These are phyloP conservation scores for Eurosta solidaginis DNA, from an alignment of 1,140 invertebrate genomes.

Conservation along the genomic window DNA sequence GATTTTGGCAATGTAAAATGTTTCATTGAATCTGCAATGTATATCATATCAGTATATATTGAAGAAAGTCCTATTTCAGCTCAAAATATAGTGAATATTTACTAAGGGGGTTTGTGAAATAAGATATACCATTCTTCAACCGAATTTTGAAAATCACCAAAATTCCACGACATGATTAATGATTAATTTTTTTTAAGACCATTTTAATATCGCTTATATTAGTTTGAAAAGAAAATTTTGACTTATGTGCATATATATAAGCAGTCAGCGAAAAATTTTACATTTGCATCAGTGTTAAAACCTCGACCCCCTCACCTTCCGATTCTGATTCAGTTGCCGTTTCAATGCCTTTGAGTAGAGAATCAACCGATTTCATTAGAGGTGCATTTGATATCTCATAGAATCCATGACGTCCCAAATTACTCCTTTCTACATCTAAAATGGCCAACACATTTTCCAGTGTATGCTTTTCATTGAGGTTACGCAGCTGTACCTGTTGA, in stretches of 20 bases:
- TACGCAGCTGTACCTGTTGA: conserved; percentile 71
- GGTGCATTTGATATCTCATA: conserved; percentile 52
- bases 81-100: too few relatives aligned
- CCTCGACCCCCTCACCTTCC: conserved; percentile 57
- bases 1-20: too few relatives aligned
- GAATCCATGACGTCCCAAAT: conserved; percentile 67
- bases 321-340: conserved; percentile 70
- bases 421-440: conserved; percentile 68
- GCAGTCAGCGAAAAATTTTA: background rate
- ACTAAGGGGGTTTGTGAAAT: too few relatives aligned
- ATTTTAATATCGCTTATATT: too few relatives aligned
- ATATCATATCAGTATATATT: too few relatives aligned
- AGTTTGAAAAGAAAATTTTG: background rate
- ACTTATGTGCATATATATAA: background rate
- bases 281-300: background rate
- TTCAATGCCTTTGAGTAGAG: conserved; percentile 66
- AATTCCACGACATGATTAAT: too few relatives aligned
- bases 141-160: too few relatives aligned
- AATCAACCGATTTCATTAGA: conserved; percentile 63
- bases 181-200: too few relatives aligned
- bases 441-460: conserved; percentile 76
- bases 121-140: too few relatives aligned
- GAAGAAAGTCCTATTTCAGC: too few relatives aligned
- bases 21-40: too few relatives aligned
- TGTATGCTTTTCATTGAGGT: conserved; percentile 72